Percentiles rank a stretch among this genome's conserved stretches.
Evolutionary conservation across 1,140 invertebrate genomes (phyloP).

Genomic region (Akabosia matsudoensis): DNA sequence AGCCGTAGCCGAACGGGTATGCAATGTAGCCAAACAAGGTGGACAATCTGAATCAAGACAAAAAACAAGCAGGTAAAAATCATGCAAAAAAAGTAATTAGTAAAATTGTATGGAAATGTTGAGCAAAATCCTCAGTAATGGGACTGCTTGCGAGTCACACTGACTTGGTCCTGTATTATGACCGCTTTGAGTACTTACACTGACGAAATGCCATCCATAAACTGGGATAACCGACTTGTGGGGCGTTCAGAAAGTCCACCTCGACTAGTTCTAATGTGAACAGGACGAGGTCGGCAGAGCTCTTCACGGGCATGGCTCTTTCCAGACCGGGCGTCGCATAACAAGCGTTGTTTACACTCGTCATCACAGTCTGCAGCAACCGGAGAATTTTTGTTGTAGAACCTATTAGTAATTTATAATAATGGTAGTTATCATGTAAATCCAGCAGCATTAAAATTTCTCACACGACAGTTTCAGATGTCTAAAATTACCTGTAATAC

Average conservation of each 20-base stretch:
- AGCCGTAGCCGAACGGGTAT: conserved; percentile 44
- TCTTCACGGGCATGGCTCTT: conserved; percentile 78
- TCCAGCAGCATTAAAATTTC: neutral
- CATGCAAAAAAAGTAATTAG: neutral
- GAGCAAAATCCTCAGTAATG: neutral
- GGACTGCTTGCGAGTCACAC: neutral
- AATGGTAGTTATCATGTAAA: neutral
- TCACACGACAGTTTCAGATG: neutral
- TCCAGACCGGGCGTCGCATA: conserved; percentile 80
- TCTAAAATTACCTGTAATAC: conserved; percentile 83
- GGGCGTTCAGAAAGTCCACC: conserved; percentile 16
- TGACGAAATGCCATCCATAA: conserved; percentile 40
- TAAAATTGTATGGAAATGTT: neutral
- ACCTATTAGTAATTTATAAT: conserved; percentile 55
- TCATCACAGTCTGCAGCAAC: conserved; percentile 72
- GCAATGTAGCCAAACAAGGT: conserved; percentile 41
- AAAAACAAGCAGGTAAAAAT: conserved; percentile 14
- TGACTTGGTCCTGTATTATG: neutral
- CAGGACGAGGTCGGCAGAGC: conserved; percentile 58
- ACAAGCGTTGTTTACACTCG: conserved; percentile 75
- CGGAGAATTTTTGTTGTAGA: conserved; percentile 84
- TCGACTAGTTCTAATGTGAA: conserved; percentile 36
- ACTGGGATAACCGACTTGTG: conserved; percentile 28
- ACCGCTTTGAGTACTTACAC: conserved; percentile 40
- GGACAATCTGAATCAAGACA: conserved; percentile 35